Evolutionary conservation across 2,888 invertebrate genomes (phyloP).

Genomic region (Diadromus collaris): DNA sequence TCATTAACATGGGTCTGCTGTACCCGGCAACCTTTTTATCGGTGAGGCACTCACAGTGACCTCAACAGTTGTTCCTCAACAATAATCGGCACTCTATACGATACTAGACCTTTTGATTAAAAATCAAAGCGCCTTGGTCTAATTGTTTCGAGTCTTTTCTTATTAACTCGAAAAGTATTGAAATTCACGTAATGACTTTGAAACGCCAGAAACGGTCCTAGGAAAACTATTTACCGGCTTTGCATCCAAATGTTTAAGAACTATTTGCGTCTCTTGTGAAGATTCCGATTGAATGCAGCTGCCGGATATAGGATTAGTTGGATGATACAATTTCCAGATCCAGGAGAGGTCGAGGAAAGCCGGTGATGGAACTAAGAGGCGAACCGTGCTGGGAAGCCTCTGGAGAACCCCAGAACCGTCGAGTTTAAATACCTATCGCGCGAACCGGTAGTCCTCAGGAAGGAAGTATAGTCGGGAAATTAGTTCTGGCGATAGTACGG

Average conservation of each 20-base stretch:
- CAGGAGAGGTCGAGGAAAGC: slow-evolving; percentile 17
- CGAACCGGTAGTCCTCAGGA: slow-evolving; percentile 40
- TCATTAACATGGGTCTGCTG: neutral
- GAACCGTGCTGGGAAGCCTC: slow-evolving; percentile 21
- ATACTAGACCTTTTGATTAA: neutral
- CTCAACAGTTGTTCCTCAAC: neutral
- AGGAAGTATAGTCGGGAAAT: slow-evolving; percentile 53
- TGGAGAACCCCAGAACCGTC: slow-evolving; percentile 14
- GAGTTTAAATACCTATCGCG: slow-evolving; percentile 50
- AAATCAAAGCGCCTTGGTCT: neutral
- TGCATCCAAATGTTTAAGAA: neutral
- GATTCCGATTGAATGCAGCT: slow-evolving; percentile 5
- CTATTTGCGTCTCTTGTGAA: neutral
- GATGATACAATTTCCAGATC: slow-evolving; percentile 39
- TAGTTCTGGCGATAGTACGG: slow-evolving; percentile 52
- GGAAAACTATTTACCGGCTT: neutral
- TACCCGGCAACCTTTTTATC: neutral
- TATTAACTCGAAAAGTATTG: neutral
- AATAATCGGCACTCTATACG: neutral
- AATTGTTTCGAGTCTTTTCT: neutral
- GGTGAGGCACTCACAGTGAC: neutral
- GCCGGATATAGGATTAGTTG: slow-evolving; percentile 41
- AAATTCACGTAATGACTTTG: neutral
- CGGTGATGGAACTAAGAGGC: slow-evolving; percentile 32
- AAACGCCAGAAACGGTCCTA: neutral